Evolutionary conservation across 2,888 invertebrate species (phyloP).

Genomic region (Xestia sexstrigata): DNA sequence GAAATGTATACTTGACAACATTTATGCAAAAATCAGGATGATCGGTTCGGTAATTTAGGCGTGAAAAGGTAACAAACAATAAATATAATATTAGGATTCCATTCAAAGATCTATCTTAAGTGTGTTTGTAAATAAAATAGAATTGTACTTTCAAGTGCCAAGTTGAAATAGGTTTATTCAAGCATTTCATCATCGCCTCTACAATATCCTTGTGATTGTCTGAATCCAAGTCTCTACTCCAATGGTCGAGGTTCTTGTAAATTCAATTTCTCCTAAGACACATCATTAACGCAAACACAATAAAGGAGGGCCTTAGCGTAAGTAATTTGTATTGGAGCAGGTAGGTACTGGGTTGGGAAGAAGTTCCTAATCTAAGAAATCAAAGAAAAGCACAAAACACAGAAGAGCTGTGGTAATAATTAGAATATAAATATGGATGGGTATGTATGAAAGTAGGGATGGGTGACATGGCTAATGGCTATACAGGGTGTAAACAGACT

Average conservation of each 20-base stretch:
- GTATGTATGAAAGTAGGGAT: background rate
- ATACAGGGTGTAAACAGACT: too few relatives aligned
- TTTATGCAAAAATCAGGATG: too few relatives aligned
- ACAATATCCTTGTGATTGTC: background rate
- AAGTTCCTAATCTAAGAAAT: constrained; percentile 11
- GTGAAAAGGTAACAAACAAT: too few relatives aligned
- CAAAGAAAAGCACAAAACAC: background rate
- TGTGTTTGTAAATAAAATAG: background rate
- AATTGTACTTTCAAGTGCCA: background rate
- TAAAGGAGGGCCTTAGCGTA: constrained; percentile 36
- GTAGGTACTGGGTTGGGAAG: background rate
- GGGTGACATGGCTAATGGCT: too few relatives aligned
- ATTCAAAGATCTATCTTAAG: background rate
- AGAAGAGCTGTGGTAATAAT: background rate
- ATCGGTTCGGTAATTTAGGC: too few relatives aligned
- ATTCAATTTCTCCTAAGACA: constrained; percentile 17
- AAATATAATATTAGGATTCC: too few relatives aligned
- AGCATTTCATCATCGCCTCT: too few relatives aligned
- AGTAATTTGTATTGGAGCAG: constrained; percentile 25
- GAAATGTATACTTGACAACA: too few relatives aligned
- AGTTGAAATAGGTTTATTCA: background rate
- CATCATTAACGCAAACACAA: constrained; percentile 35
- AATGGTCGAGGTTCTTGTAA: background rate
- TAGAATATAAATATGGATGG: background rate
- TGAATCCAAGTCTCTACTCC: background rate